These are phyloP conservation scores for Rhynchonema sp. DNA, from an alignment of 2,888 invertebrate species.

Conservation along the genomic window DNA sequence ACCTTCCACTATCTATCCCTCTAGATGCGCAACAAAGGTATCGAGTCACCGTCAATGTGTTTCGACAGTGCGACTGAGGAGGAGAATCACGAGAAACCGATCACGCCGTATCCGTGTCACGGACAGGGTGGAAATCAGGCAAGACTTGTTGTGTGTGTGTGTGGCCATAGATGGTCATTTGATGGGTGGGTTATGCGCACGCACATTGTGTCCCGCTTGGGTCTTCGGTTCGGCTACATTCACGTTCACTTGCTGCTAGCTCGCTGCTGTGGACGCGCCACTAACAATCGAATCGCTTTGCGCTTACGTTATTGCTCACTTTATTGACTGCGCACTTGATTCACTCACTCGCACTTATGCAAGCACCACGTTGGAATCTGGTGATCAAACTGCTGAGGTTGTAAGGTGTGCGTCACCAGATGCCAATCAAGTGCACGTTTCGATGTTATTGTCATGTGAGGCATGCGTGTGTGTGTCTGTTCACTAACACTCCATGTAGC, in stretches of 20 bases:
- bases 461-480: too few relatives aligned
- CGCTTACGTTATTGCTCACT: too few relatives aligned
- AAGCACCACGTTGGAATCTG: too few relatives aligned
- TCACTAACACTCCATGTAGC: too few relatives aligned
- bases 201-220: background rate
- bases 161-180: background rate
- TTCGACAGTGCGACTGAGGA: slow-evolving; percentile 24
- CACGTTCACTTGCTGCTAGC: background rate
- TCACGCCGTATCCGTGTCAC: slow-evolving; percentile 27
- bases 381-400: too few relatives aligned
- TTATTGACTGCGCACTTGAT: too few relatives aligned
- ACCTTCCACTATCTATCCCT: too few relatives aligned
- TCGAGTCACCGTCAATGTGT: slow-evolving; percentile 14
- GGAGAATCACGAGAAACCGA: slow-evolving; percentile 23
- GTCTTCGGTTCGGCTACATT: background rate
- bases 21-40: slow-evolving; percentile 5
- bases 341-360: too few relatives aligned
- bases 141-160: too few relatives aligned
- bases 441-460: too few relatives aligned
- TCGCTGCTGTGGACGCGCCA: background rate
- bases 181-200: background rate
- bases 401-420: too few relatives aligned
- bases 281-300: background rate
- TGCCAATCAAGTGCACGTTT: too few relatives aligned
- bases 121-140: slow-evolving; percentile 29